Evolutionary conservation across 2,113 vertebrate species (phyloP), one percentile per base, ranked within the genome.

Genomic region (Cyanoliseus patagonus): DNA sequence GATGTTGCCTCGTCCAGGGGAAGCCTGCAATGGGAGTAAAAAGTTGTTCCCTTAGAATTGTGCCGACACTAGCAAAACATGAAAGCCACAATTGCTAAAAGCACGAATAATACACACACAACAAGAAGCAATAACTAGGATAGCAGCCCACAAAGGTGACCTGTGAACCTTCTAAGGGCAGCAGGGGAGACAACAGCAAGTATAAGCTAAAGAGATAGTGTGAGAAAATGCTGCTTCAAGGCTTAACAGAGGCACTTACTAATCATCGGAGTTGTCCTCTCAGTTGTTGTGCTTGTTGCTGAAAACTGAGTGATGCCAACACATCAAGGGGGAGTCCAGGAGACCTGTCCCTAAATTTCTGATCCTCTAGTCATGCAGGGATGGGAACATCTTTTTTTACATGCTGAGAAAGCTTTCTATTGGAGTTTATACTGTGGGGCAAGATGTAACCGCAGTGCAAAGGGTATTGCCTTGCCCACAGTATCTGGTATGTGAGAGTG

Each of bases 71-170:
- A 41, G 86, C 41, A 68, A 68, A 91, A 91, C 62, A 35, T 62
- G 42, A 94, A 86, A 94, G 51, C 46, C 37, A 4, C 42, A 31
- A 39, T 4, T 94, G 44, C 86, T 94, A 86, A 83, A 94, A 88
- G 57, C 53, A 33, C 69, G 37, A 94, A 80, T 52, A 30, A 61
- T 33, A 28, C 18, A 67, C 63, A 69, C 55, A 72, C 24, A 80
- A 84, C 67, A 88, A 69, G 28, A 82, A 82, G 70, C 10, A 28
- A 33, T 82, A 85, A 53, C 37, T 51, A 46, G 35, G 49, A 37
- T 19, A 94, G 69, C 73, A 92, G 44, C 82, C 86, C 64, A 22
- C 30, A 75, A 88, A 92, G 39, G 57, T 94, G 92, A 92, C 80
- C 46, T 83, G 19, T 83, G 55, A 92, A 75, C 17, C 51, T 93